Conservation (phyloP, 2,888 invertebrate species). For the Andrena fulva region DNA sequence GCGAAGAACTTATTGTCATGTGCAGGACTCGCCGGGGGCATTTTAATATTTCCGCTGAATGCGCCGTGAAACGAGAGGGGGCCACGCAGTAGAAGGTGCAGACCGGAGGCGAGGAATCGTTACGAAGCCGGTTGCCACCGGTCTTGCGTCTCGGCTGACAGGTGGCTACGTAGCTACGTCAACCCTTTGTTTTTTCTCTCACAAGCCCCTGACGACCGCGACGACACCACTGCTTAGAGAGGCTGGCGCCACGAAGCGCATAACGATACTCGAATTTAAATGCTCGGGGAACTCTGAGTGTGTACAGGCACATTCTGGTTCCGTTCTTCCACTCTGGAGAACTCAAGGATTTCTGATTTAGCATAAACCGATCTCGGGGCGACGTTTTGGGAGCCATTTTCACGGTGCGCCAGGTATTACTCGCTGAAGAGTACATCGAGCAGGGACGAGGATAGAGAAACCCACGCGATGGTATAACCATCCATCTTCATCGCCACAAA, state of each 20-base stretch:
- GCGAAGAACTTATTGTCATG: constrained; percentile 80
- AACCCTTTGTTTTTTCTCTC: constrained; percentile 52
- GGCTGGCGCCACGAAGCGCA: constrained; percentile 67
- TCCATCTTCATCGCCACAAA: not conserved
- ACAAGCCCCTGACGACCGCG: constrained; percentile 42
- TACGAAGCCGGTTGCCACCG: constrained; percentile 68
- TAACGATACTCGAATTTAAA: constrained; percentile 65
- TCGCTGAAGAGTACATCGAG: no score
- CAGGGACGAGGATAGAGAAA: not conserved
- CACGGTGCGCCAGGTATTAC: no score
- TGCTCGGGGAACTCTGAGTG: constrained; percentile 25
- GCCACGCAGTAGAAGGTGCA: constrained; percentile 50
- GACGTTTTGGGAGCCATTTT: no score
- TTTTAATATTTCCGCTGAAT: constrained; percentile 81
- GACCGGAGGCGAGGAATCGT: constrained; percentile 65
- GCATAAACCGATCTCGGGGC: no score
- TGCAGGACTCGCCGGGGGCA: constrained; percentile 75
- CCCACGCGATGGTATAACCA: no score
- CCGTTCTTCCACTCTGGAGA: not conserved
- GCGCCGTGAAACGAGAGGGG: constrained; percentile 57
- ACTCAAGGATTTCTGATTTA: no score
- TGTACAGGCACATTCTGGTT: not conserved
- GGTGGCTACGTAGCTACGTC: constrained; percentile 33
- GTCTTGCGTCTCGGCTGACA: constrained; percentile 67
- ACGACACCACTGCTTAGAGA: constrained; percentile 51